phyloP scores from a whole-genome alignment of 2,888 invertebrate species.

The Autographa gamma region DNA sequence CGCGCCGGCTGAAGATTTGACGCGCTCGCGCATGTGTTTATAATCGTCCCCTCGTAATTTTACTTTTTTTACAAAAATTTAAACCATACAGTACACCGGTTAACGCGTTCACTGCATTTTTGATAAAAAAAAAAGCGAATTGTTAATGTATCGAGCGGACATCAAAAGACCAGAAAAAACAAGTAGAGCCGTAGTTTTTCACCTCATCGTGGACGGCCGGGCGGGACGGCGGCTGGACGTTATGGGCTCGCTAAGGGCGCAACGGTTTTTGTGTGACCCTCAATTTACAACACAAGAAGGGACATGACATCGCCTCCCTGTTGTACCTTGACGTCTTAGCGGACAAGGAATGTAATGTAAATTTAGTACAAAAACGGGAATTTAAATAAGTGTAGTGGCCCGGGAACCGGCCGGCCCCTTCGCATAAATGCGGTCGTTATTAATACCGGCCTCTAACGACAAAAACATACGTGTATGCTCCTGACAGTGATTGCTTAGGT shows the following conservation, averaged over 20 bases:
- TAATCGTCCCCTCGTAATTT: constrained; percentile 87
- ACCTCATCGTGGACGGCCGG: constrained; percentile 76
- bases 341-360: constrained; percentile 85
- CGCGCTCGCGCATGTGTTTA: constrained; percentile 89
- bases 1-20: constrained; percentile 89
- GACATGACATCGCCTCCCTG: constrained; percentile 75
- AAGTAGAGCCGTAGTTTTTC: constrained; percentile 78
- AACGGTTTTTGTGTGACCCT: constrained; percentile 89
- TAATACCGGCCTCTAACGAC: constrained; percentile 77
- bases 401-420: constrained; percentile 73
- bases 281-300: constrained; percentile 87
- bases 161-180: constrained; percentile 78
- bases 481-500: constrained; percentile 57
- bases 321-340: constrained; percentile 82
- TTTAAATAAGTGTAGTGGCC: constrained; percentile 87
- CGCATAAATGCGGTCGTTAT: constrained; percentile 82
- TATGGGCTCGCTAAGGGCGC: constrained; percentile 81
- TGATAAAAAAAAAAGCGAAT: constrained; percentile 76
- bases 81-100: constrained; percentile 82
- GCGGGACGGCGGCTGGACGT: constrained; percentile 87
- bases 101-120: constrained; percentile 72
- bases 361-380: constrained; percentile 87
- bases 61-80: constrained; percentile 80
- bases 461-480: constrained; percentile 69
- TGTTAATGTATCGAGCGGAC: constrained; percentile 80